Base-by-base conservation (phyloP, 2,888 invertebrate species). In the Amblyjoppa fuscipennis region DNA sequence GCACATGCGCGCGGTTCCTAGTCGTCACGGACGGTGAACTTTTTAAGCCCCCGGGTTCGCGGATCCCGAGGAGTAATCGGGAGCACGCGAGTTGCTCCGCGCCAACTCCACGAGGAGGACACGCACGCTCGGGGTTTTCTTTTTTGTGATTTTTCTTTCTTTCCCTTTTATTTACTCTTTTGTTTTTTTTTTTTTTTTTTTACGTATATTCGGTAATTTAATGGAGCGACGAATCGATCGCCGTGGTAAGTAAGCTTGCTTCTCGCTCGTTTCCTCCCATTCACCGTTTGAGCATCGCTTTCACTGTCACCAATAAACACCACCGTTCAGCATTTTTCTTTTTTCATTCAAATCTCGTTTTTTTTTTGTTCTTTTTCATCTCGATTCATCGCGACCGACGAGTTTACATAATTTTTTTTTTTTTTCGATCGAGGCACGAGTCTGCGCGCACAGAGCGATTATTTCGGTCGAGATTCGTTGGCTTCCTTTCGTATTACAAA, bases 201-300 rank as follows among this genome's bases (percentile, higher is more conserved):
- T 92, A 92, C 92, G 92, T 92, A 92, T 92, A 90, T 92, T 87
- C 87, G 90, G 89, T 90, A 89, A 87, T 89, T 85, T 86, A n/a
- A 71, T 20, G 71, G 51, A 71, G 59, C 49, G 77, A 78, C 70
- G 77, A 74, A 51, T 81, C 77, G 74, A 74, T 69, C 59, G 84
- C 74, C 78, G 71, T 53, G 45, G 59, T 59, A 59, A 78, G 28
- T 53, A 81, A 78, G 28, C 69, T 81, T 77, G 61, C 5, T 61
- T 68, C 51, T 81, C 31, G 16, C 53, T 51, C 59, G 20, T 70
- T 53, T 31, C 31, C 31, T 64, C 61, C 51, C 73, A 64, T 76
- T 76, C 85, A 83, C 80, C 79, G 85, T 80, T 80, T 80, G 85
- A 69, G 51, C 38, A 56, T 64, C 64, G 70, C 79, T 80, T 76